Evolutionary conservation across 2,888 invertebrate genomes (phyloP).

Genomic region (Tanypteryx hageni): DNA sequence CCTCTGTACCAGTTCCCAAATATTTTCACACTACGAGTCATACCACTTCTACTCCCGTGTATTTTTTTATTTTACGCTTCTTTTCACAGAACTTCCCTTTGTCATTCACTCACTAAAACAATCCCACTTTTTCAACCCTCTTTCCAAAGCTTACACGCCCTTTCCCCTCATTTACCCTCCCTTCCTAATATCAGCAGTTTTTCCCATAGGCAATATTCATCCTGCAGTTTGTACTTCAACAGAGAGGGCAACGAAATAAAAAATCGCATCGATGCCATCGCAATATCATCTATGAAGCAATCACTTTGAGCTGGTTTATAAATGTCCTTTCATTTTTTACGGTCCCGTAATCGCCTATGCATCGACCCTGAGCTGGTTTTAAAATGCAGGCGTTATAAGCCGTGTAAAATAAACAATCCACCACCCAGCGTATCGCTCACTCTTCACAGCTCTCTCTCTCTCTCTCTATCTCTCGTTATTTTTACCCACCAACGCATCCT

Average conservation of each 20-base stretch:
- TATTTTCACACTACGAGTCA: too few species aligned
- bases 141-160: neutral
- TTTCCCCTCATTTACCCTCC: neutral
- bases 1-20: neutral
- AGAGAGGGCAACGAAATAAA: too few species aligned
- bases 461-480: conserved; percentile 6
- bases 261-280: too few species aligned
- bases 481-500: neutral
- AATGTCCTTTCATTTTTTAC: too few species aligned
- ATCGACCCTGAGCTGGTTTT: neutral
- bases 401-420: neutral
- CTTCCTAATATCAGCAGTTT: neutral
- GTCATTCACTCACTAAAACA: neutral
- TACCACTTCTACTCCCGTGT: too few species aligned
- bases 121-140: neutral
- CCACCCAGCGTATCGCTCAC: neutral
- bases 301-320: too few species aligned
- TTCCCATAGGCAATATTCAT: neutral
- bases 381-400: neutral
- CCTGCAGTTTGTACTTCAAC: neutral
- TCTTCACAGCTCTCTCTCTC: neutral
- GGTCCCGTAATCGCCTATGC: neutral
- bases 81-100: neutral
- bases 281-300: too few species aligned
- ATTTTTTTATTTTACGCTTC: too few species aligned